Percentiles rank a stretch among this genome's conserved stretches.
Evolutionary conservation across 2,888 invertebrate species (phyloP).

Genomic region (Dastarcus helophoroides): DNA sequence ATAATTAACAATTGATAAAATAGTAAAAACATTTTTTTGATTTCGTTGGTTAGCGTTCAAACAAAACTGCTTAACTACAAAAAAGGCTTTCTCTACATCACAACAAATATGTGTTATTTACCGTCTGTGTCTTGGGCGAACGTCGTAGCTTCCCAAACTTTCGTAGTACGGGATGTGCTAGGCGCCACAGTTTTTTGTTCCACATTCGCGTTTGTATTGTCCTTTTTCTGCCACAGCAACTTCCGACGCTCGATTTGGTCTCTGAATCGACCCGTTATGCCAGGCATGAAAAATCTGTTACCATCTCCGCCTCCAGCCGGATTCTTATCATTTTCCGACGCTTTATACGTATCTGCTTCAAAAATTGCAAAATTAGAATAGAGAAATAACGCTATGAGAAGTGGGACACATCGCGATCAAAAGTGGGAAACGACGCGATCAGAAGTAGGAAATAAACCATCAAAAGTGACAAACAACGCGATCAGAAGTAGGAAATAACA

Average conservation of each 20-base stretch:
- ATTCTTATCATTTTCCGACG: slow-evolving; percentile 14
- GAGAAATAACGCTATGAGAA: not conserved
- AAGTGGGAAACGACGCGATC: too few species aligned
- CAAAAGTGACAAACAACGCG: too few species aligned
- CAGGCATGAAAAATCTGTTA: slow-evolving; percentile 32
- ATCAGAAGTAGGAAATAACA: too few species aligned
- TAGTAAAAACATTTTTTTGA: too few species aligned
- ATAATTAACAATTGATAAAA: too few species aligned
- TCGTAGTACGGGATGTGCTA: slow-evolving; percentile 27
- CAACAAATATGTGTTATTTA: too few species aligned
- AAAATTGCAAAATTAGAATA: not conserved
- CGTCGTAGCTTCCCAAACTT: slow-evolving; percentile 67
- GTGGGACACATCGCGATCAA: too few species aligned
- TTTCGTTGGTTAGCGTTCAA: too few species aligned
- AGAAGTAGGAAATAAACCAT: too few species aligned
- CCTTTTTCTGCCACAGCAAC: slow-evolving; percentile 79
- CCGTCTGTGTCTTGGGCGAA: slow-evolving; percentile 89
- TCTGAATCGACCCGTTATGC: slow-evolving; percentile 57
- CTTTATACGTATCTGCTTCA: slow-evolving; percentile 8
- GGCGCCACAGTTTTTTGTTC: slow-evolving; percentile 22
- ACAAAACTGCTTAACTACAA: too few species aligned
- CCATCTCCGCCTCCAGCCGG: slow-evolving; percentile 13
- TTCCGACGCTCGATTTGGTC: slow-evolving; percentile 88
- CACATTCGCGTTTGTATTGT: slow-evolving; percentile 17
- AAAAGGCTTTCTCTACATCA: too few species aligned